These are phyloP conservation scores for Pipistrellus kuhlii DNA, from an alignment of 2,797 vertebrate genomes.

Conservation along the genomic window DNA sequence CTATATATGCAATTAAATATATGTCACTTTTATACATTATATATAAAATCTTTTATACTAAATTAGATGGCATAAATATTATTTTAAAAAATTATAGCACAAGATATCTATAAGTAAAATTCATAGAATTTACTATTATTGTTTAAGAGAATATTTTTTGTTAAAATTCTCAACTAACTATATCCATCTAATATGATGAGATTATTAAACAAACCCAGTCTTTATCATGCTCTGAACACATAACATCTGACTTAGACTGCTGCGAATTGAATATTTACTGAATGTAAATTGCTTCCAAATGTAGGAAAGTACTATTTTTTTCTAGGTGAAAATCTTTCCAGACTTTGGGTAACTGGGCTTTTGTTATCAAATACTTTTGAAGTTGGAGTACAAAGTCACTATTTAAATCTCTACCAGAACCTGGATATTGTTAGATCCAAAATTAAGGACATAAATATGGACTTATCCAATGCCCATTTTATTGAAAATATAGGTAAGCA, in stretches of 20 bases:
- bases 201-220: conserved; percentile 6
- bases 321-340: background rate
- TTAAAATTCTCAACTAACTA: background rate
- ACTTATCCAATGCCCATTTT: background rate
- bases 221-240: conserved; percentile 1
- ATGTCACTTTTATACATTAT: background rate
- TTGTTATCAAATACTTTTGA: background rate
- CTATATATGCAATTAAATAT: background rate
- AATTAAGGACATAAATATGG: background rate
- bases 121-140: background rate
- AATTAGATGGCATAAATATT: conserved; percentile 1
- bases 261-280: background rate
- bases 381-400: conserved; percentile 34
- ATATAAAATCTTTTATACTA: background rate
- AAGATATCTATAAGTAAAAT: background rate
- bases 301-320: background rate
- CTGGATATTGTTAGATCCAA: background rate
- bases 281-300: conserved; percentile 30
- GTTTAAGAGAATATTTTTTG: background rate
- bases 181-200: background rate
- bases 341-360: background rate
- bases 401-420: background rate
- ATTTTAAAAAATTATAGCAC: background rate
- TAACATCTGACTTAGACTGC: background rate
- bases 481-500: conserved; percentile 13